Conservation (phyloP, 1,140 invertebrate species). For the Hirudo medicinalis region DNA sequence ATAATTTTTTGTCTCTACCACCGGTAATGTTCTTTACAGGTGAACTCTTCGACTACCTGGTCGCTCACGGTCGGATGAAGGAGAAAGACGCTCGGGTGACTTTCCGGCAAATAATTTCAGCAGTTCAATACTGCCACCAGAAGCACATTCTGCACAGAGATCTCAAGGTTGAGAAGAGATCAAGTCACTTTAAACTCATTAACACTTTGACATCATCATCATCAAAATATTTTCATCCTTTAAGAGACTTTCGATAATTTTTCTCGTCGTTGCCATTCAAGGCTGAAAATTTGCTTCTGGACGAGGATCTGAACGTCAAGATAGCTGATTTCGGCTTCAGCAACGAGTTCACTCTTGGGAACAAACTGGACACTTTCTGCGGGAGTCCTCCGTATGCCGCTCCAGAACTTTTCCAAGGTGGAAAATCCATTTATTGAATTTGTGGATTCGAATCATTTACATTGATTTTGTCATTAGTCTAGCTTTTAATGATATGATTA, state of each 20-base stretch:
- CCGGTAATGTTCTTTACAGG: slow-evolving; percentile 39
- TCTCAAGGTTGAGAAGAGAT: slow-evolving; percentile 55
- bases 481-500: no score
- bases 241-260: no score
- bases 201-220: no score
- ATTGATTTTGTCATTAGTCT: no score
- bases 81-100: slow-evolving; percentile 98
- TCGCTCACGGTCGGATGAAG: slow-evolving; percentile 98
- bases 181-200: background rate
- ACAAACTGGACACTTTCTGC: slow-evolving; percentile 98
- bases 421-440: slow-evolving; percentile 19
- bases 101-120: slow-evolving; percentile 95
- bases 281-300: slow-evolving; percentile 95
- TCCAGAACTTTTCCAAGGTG: slow-evolving; percentile 96
- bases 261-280: slow-evolving; percentile 41
- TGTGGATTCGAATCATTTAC: no score
- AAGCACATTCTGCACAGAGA: slow-evolving; percentile 98
- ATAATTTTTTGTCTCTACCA: no score
- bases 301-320: slow-evolving; percentile 99
- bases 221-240: no score
- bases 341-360: slow-evolving; percentile 96
- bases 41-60: slow-evolving; percentile 98
- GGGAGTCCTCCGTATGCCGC: slow-evolving; percentile 98
- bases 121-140: slow-evolving; percentile 99
- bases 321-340: slow-evolving; percentile 99